A percentile compares a stretch with the other conserved stretches of the same genome.
These are phyloP conservation scores for Atopsyche davidsoni DNA, from an alignment of 1,140 invertebrate species.

Conservation along the genomic window DNA sequence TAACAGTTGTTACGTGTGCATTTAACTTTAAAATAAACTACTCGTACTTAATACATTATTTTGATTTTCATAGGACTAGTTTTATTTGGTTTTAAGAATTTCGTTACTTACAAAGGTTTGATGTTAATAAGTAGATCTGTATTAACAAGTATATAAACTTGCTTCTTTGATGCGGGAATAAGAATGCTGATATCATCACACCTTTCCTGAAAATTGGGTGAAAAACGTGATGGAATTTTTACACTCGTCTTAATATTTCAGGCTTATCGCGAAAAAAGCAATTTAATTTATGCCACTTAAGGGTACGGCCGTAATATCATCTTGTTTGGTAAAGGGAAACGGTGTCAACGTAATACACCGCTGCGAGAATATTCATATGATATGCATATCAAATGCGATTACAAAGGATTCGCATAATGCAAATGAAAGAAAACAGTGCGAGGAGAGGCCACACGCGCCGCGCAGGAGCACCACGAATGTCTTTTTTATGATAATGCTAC, in stretches of 20 bases:
- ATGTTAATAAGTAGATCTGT: no score
- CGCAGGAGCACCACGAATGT: constrained; percentile 2
- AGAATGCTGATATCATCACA: neutral
- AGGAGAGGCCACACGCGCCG: neutral
- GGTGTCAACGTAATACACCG: neutral
- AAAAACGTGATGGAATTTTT: constrained; percentile 20
- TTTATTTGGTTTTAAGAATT: no score
- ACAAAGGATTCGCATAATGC: constrained; percentile 22
- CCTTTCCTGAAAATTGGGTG: neutral
- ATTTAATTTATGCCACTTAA: constrained; percentile 32
- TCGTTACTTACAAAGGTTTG: no score
- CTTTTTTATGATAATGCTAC: constrained; percentile 18
- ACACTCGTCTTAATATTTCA: constrained; percentile 30
- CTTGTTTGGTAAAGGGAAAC: constrained; percentile 24
- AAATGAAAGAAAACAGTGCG: constrained; percentile 18
- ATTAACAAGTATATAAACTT: no score
- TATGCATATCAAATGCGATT: constrained; percentile 30
- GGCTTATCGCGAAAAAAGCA: constrained; percentile 30
- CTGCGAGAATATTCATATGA: constrained; percentile 30
- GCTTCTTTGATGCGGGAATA: no score
- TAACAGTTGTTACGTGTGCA: no score
- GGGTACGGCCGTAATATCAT: constrained; percentile 28
- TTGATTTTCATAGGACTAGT: no score
- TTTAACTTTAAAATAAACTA: no score
- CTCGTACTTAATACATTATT: no score